Conservation (phyloP, 2,888 invertebrate species). For the Noctuana brunneofusca region DNA sequence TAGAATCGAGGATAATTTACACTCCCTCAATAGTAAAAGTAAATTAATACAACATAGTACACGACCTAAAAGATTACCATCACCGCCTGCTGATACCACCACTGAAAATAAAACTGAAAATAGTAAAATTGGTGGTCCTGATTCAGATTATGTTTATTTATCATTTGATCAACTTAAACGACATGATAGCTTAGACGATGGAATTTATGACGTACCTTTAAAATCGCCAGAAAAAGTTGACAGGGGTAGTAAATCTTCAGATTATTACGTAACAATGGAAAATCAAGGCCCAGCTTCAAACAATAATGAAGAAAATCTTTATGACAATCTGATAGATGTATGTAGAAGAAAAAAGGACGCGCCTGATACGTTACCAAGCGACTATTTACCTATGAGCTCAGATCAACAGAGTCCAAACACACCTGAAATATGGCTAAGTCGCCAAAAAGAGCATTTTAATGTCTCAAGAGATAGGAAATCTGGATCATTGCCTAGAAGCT, state of each 20-base stretch:
- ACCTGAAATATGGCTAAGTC: constrained; percentile 88
- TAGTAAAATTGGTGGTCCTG: constrained; percentile 62
- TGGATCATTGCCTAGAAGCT: constrained; percentile 90
- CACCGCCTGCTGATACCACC: constrained; percentile 57
- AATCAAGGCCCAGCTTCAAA: constrained; percentile 50
- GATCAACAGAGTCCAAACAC: constrained; percentile 83
- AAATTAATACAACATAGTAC: constrained; percentile 62
- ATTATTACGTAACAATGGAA: constrained; percentile 71
- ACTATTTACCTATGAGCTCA: constrained; percentile 73
- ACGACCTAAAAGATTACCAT: constrained; percentile 64
- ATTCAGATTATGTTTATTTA: constrained; percentile 79
- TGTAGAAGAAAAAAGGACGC: constrained; percentile 66
- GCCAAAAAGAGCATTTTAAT: constrained; percentile 87
- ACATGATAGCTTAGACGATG: constrained; percentile 55
- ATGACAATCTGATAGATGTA: constrained; percentile 71
- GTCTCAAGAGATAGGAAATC: constrained; percentile 86
- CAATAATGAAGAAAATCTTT: constrained; percentile 60
- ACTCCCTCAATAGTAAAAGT: constrained; percentile 59
- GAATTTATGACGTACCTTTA: constrained; percentile 72
- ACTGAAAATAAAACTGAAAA: constrained; percentile 45
- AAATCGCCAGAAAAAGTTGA: constrained; percentile 65
- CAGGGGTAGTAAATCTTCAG: constrained; percentile 43
- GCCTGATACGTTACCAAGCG: constrained; percentile 53
- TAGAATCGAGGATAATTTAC: constrained; percentile 57
- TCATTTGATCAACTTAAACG: constrained; percentile 70